These are phyloP conservation scores for Hesperophylax magnus DNA, from an alignment of 1,140 invertebrate species.

Conservation along the genomic window DNA sequence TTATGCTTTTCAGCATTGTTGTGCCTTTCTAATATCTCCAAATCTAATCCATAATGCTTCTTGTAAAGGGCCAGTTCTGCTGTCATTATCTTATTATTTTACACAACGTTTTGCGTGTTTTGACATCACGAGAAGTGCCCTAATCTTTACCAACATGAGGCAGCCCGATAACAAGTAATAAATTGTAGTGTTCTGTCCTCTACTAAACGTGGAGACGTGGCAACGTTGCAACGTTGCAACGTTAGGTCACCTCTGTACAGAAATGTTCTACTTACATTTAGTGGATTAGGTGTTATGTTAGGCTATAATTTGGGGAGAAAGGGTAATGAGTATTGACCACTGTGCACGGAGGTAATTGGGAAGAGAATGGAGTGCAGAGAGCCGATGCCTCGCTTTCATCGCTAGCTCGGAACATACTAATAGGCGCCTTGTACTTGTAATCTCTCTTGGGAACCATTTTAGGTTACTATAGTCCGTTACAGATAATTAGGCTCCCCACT, in stretches of 20 bases:
- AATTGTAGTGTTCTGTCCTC: too few species aligned
- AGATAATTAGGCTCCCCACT: not conserved
- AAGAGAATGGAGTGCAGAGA: not conserved
- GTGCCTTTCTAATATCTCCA: slow-evolving; percentile 20
- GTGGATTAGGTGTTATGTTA: slow-evolving; percentile 31
- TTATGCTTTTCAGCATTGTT: slow-evolving; percentile 21
- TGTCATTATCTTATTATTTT: too few species aligned
- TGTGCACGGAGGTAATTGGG: not conserved
- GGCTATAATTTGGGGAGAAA: slow-evolving; percentile 42
- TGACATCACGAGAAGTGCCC: too few species aligned
- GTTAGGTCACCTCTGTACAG: not conserved
- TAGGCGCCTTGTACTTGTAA: slow-evolving; percentile 22
- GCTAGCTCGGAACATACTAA: slow-evolving; percentile 17
- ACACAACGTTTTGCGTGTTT: too few species aligned
- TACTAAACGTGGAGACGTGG: too few species aligned
- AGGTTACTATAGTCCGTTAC: not conserved
- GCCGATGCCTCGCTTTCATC: slow-evolving; percentile 17
- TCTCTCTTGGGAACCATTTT: slow-evolving; percentile 10
- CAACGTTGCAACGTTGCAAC: too few species aligned
- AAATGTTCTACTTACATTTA: slow-evolving; percentile 36
- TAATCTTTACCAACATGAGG: too few species aligned
- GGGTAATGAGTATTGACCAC: slow-evolving; percentile 20
- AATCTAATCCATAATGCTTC: not conserved
- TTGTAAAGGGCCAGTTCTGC: not conserved
- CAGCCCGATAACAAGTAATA: too few species aligned